Evolutionary conservation across 2,888 invertebrate genomes (phyloP).

Genomic region (Cyclophora punctaria): DNA sequence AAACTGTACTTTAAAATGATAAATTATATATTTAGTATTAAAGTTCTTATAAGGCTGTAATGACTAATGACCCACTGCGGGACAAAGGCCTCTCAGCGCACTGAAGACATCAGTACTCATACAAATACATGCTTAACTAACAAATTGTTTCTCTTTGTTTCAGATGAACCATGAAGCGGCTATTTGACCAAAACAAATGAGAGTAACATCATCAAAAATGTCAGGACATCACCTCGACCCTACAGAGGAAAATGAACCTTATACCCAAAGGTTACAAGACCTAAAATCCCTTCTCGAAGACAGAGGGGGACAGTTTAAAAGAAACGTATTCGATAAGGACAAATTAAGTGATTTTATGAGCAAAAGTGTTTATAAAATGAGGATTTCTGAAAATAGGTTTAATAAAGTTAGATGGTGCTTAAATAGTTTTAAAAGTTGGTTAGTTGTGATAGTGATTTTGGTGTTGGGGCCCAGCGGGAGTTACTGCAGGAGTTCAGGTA

Average conservation of each 20-base stretch:
- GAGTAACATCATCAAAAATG: constrained; percentile 24
- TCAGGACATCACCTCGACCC: constrained; percentile 1
- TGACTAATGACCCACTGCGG: too few relatives aligned
- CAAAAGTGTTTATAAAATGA: constrained; percentile 42
- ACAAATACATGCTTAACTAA: constrained; percentile 8
- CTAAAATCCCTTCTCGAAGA: constrained; percentile 65
- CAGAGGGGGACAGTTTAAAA: constrained; percentile 45
- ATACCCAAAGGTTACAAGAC: constrained; percentile 39
- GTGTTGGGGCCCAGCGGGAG: constrained; percentile 44
- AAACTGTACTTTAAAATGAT: too few relatives aligned
- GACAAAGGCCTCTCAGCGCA: too few relatives aligned
- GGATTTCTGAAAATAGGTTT: constrained; percentile 32
- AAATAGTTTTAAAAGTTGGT: constrained; percentile 57
- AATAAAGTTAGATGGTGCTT: constrained; percentile 53
- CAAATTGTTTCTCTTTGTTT: constrained; percentile 33
- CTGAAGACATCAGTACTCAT: neutral
- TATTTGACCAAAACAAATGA: constrained; percentile 47
- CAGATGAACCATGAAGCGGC: constrained; percentile 61
- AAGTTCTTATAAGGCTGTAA: too few relatives aligned
- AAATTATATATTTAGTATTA: too few relatives aligned
- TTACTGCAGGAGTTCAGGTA: constrained; percentile 65
- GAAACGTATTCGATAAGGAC: constrained; percentile 27
- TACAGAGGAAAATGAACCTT: neutral
- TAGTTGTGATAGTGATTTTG: constrained; percentile 53
- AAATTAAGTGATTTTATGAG: constrained; percentile 42